phyloP scores from a whole-genome alignment of 2,113 vertebrate genomes.

The Thermophis baileyi region DNA sequence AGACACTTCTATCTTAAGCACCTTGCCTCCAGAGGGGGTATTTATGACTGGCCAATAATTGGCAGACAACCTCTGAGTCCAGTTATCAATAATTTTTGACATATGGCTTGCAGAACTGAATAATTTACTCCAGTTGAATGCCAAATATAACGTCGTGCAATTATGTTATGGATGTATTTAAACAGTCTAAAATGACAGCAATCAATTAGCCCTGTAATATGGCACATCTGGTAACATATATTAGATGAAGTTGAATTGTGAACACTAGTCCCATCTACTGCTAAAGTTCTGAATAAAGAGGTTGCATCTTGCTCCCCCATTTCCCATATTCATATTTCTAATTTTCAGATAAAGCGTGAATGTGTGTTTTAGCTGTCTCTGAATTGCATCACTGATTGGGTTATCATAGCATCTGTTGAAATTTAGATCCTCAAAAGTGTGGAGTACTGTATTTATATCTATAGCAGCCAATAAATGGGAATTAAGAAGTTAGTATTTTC shows the following conservation, averaged over 20 bases:
- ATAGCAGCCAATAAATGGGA: neutral
- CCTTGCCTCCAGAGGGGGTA: neutral
- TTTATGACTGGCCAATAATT: neutral
- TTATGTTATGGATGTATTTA: neutral
- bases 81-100: neutral
- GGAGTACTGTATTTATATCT: neutral
- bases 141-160: neutral
- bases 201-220: neutral
- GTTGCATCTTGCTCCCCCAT: neutral
- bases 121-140: neutral
- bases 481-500: neutral
- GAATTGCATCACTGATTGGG: neutral
- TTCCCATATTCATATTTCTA: neutral
- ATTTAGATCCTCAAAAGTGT: neutral
- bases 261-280: neutral
- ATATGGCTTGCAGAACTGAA: neutral
- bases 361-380: neutral
- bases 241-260: neutral
- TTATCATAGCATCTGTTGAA: neutral
- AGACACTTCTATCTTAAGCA: neutral
- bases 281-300: neutral
- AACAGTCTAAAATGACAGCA: neutral
- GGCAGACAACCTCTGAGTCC: neutral
- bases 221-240: neutral
- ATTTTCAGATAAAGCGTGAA: neutral